Conservation (phyloP, 2,888 invertebrate genomes). For the Uropetala carovei region DNA sequence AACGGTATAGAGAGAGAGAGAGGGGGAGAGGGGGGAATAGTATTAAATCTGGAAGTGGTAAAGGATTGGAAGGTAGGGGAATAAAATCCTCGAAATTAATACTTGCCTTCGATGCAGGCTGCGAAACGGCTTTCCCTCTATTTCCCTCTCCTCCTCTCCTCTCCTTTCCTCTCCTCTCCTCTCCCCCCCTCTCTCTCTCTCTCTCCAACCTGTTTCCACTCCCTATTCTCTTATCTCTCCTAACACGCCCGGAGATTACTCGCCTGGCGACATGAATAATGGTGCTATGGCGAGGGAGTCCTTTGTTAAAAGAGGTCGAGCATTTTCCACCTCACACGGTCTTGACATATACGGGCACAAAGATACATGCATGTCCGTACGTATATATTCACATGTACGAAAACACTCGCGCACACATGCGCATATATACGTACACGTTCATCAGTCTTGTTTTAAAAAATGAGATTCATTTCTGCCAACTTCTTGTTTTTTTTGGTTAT, state of each 20-base stretch:
- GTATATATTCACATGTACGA: too few species aligned
- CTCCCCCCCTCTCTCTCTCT: too few species aligned
- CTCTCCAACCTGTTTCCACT: too few species aligned
- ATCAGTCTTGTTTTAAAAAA: too few species aligned
- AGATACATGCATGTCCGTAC: too few species aligned
- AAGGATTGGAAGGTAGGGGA: background rate
- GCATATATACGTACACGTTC: too few species aligned
- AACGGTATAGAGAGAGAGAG: background rate
- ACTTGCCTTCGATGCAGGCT: background rate
- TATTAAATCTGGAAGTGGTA: background rate
- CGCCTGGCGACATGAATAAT: background rate
- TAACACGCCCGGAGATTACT: background rate
- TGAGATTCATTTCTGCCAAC: too few species aligned
- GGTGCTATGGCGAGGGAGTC: background rate
- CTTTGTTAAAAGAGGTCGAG: conserved; percentile 1
- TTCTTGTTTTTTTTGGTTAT: too few species aligned
- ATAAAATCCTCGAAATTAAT: background rate
- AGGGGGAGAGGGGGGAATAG: too few species aligned
- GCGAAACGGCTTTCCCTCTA: background rate
- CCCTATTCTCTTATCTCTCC: background rate
- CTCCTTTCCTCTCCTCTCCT: too few species aligned
- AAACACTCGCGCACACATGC: too few species aligned
- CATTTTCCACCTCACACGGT: background rate
- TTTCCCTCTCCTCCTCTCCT: background rate
- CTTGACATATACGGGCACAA: too few species aligned